Conservation (phyloP, 2,113 vertebrate species). For the Pollachius pollachius region DNA sequence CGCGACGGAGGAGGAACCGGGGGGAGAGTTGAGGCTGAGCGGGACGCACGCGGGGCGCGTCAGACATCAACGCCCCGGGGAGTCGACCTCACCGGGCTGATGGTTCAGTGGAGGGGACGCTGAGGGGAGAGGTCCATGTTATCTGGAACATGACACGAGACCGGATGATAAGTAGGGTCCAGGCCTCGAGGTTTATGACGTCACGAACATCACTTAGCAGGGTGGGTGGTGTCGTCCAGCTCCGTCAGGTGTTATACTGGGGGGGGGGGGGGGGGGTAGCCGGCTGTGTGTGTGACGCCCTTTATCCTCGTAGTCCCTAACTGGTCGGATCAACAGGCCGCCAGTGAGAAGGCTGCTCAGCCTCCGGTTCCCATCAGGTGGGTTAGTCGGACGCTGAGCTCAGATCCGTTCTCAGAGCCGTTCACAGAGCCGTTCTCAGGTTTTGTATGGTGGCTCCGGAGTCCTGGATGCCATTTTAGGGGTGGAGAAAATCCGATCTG, state of each 20-base stretch:
- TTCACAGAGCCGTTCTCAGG: slow-evolving; percentile 28
- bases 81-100: slow-evolving; percentile 4
- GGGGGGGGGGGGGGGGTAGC: slow-evolving; percentile 20
- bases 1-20: slow-evolving; percentile 38
- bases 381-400: slow-evolving; percentile 40
- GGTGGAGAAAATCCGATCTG: slow-evolving; percentile 28
- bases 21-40: slow-evolving; percentile 49
- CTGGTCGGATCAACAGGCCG: slow-evolving; percentile 54
- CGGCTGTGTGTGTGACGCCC: slow-evolving; percentile 46
- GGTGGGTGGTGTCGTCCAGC: too few species aligned
- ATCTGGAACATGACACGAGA: slow-evolving; percentile 25
- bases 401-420: slow-evolving; percentile 43
- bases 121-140: slow-evolving; percentile 31
- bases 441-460: slow-evolving; percentile 36
- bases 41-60: slow-evolving; percentile 29
- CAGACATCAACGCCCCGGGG: slow-evolving; percentile 33
- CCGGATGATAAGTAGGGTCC: slow-evolving; percentile 20
- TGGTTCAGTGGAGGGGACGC: slow-evolving; percentile 40
- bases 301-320: slow-evolving; percentile 39
- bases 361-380: slow-evolving; percentile 63
- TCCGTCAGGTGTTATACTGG: too few species aligned
- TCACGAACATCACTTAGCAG: slow-evolving; percentile 42
- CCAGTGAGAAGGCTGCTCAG: slow-evolving; percentile 31
- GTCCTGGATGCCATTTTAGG: slow-evolving; percentile 65
- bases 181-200: slow-evolving; percentile 53